Conservation (phyloP, 2,113 vertebrate species). For the Macroglossus sobrinus region DNA sequence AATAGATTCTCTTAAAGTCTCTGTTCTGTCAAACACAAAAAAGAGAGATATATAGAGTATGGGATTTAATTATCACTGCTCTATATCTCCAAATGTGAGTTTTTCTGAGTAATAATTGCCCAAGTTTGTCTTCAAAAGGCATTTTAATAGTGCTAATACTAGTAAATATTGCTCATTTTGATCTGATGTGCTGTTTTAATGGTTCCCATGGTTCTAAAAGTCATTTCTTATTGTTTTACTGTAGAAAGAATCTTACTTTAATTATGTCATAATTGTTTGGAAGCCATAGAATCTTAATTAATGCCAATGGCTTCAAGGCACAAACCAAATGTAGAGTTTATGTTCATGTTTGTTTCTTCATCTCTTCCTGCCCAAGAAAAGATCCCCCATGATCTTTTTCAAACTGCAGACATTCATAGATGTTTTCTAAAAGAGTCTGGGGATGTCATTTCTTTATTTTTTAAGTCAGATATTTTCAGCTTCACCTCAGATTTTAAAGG, state of each 20-base stretch:
- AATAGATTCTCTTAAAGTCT: constrained; percentile 84
- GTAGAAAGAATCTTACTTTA: constrained; percentile 87
- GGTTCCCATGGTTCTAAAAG: constrained; percentile 85
- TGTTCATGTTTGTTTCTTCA: constrained; percentile 79
- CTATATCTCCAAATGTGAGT: constrained; percentile 81
- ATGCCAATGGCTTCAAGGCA: constrained; percentile 85
- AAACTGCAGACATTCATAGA: constrained; percentile 37
- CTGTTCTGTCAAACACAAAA: constrained; percentile 83
- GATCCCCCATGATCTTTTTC: constrained; percentile 51
- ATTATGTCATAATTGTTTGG: constrained; percentile 89
- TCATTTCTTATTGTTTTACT: constrained; percentile 88
- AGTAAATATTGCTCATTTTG: constrained; percentile 89
- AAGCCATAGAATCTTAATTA: constrained; percentile 89
- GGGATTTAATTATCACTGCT: constrained; percentile 86
- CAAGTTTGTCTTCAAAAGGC: constrained; percentile 88
- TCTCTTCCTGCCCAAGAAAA: constrained; percentile 69
- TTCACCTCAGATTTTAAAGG: constrained; percentile 56
- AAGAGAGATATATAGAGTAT: constrained; percentile 80
- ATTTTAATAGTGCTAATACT: constrained; percentile 86
- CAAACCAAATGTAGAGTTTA: constrained; percentile 77
- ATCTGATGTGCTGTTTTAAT: constrained; percentile 85
- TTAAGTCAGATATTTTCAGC: constrained; percentile 40
- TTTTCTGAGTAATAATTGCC: constrained; percentile 84
- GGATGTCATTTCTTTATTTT: constrained; percentile 52
- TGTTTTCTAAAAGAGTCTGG: constrained; percentile 46